Evolutionary conservation across 2,113 vertebrate species (phyloP).

Genomic region (Piprites chloris): DNA sequence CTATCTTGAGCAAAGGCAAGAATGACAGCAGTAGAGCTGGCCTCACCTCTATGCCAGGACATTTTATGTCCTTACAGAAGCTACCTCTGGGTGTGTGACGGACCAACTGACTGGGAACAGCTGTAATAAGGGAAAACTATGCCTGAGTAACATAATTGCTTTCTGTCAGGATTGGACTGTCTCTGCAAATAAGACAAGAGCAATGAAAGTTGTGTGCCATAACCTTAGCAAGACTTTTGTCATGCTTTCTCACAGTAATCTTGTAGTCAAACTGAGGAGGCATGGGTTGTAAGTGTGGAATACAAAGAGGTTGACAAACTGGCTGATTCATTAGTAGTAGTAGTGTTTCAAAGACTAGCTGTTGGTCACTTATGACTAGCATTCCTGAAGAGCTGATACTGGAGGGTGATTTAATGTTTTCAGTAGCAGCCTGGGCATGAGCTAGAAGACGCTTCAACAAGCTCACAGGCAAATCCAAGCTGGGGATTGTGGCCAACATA

Average conservation of each 20-base stretch:
- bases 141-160: background rate
- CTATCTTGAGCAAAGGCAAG: background rate
- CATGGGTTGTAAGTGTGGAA: background rate
- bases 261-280: background rate
- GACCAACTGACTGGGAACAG: background rate
- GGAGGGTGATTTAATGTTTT: background rate
- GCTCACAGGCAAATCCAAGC: background rate
- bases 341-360: background rate
- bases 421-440: background rate
- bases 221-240: background rate
- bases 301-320: background rate
- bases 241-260: background rate
- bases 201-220: background rate
- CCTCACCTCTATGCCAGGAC: background rate
- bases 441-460: background rate
- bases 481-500: background rate
- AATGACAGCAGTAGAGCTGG: background rate
- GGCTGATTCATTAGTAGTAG: background rate
- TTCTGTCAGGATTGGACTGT: background rate
- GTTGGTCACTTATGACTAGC: background rate
- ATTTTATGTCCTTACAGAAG: background rate
- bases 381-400: background rate
- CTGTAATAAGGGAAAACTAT: background rate
- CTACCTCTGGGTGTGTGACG: rapidly evolving
- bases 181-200: background rate